Evolutionary conservation across 2,888 invertebrate genomes (phyloP).

Genomic region (Bellardia pandia): DNA sequence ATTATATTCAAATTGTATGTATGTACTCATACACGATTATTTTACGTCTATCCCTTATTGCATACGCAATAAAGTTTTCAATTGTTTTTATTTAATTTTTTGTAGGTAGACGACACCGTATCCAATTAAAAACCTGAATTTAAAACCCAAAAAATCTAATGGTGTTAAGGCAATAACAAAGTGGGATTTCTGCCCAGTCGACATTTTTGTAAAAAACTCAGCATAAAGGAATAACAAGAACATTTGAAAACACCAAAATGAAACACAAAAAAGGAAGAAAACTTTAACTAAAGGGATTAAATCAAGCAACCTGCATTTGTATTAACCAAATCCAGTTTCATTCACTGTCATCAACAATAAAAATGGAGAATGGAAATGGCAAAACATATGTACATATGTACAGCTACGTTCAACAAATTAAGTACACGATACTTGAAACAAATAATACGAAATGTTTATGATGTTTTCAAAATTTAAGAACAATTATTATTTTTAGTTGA

Average conservation of each 20-base stretch:
- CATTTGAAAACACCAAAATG: constrained; percentile 11
- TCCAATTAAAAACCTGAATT: constrained; percentile 56
- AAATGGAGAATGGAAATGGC: constrained; percentile 6
- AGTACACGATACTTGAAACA: no score
- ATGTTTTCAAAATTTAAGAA: no score
- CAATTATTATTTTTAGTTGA: no score
- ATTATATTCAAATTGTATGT: constrained; percentile 35
- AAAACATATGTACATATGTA: not conserved
- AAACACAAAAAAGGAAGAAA: not conserved
- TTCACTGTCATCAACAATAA: constrained; percentile 1
- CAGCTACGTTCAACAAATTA: no score
- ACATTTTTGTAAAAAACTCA: constrained; percentile 16
- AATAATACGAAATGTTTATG: no score
- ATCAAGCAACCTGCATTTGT: constrained; percentile 50
- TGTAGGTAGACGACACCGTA: not conserved
- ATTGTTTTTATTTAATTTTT: constrained; percentile 9
- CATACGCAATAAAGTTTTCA: not conserved
- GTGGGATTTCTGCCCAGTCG: constrained; percentile 4
- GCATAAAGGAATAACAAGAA: constrained; percentile 16
- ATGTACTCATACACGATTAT: not conserved
- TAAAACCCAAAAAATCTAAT: constrained; percentile 44
- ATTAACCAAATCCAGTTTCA: constrained; percentile 1
- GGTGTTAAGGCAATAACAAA: constrained; percentile 53
- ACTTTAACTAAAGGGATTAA: constrained; percentile 46
- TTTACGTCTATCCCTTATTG: not conserved